Conservation (phyloP, 35 echinoderm and acorn worm genomes). For the Anneissia japonica region DNA sequence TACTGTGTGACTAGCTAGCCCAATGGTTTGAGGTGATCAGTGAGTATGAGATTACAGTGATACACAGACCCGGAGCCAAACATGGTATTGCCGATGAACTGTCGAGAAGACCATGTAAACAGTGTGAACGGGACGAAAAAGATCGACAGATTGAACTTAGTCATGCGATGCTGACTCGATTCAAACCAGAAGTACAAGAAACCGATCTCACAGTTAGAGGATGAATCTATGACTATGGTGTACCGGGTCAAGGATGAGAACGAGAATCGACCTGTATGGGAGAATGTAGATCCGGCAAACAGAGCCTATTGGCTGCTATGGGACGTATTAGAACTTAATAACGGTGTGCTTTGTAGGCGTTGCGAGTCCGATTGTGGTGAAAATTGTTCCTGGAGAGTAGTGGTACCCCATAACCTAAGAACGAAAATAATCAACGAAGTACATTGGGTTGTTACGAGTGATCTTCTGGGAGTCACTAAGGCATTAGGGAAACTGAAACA, state of each 20-base stretch:
- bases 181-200: not conserved
- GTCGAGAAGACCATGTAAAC: constrained; percentile 37
- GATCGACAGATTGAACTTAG: too few species aligned
- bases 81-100: constrained; percentile 54
- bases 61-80: constrained; percentile 29
- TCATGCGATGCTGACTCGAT: not conserved
- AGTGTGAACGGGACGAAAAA: not conserved
- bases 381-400: constrained; percentile 11
- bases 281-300: not conserved
- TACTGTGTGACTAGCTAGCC: constrained; percentile 58
- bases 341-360: constrained; percentile 21
- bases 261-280: not conserved
- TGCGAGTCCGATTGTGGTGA: constrained; percentile 43
- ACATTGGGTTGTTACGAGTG: constrained; percentile 7
- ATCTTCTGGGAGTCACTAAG: constrained; percentile 34
- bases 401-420: constrained; percentile 2
- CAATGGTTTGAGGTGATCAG: constrained; percentile 43
- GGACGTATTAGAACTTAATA: not conserved
- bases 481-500: constrained; percentile 12
- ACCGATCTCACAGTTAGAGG: not conserved
- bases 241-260: not conserved
- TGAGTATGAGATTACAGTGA: constrained; percentile 38
- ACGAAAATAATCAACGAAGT: constrained; percentile 10
- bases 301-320: not conserved
- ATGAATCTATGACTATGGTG: not conserved